A percentile compares a stretch with the other conserved stretches of the same genome.
These are phyloP conservation scores for Orycteropus afer DNA, from an alignment of 2,113 vertebrate genomes.

Conservation along the genomic window DNA sequence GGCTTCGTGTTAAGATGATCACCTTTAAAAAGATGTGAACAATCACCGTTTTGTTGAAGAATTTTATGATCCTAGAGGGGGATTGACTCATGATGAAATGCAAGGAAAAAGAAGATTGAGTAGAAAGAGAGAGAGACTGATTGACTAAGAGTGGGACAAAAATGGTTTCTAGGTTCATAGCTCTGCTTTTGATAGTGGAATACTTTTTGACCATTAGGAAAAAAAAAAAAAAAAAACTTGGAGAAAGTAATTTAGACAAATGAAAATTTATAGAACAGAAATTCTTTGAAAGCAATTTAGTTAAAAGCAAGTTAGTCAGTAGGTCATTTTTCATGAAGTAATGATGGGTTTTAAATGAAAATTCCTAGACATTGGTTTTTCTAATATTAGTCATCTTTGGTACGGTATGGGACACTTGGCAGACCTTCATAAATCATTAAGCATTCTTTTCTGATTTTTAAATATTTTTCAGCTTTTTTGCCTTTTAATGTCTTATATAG, in stretches of 20 bases:
- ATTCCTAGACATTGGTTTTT: not conserved
- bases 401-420: not conserved
- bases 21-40: not conserved
- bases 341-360: not conserved
- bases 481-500: not conserved
- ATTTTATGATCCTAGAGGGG: not conserved
- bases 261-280: conserved; percentile 3
- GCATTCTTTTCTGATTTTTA: not conserved
- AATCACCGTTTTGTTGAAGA: not conserved
- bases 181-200: not conserved
- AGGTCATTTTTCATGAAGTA: conserved; percentile 30
- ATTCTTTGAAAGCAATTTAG: conserved; percentile 4
- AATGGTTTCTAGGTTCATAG: not conserved
- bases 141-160: not conserved
- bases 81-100: not conserved
- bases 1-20: not conserved
- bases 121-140: not conserved
- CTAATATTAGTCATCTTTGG: not conserved
- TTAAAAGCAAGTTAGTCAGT: conserved; percentile 32
- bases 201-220: not conserved
- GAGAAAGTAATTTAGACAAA: not conserved
- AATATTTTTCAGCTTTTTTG: not conserved
- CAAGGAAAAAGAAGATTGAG: not conserved
- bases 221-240: not conserved
- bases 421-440: not conserved